Conservation (phyloP, 1,140 invertebrate species). For the Sycobia sp. region DNA sequence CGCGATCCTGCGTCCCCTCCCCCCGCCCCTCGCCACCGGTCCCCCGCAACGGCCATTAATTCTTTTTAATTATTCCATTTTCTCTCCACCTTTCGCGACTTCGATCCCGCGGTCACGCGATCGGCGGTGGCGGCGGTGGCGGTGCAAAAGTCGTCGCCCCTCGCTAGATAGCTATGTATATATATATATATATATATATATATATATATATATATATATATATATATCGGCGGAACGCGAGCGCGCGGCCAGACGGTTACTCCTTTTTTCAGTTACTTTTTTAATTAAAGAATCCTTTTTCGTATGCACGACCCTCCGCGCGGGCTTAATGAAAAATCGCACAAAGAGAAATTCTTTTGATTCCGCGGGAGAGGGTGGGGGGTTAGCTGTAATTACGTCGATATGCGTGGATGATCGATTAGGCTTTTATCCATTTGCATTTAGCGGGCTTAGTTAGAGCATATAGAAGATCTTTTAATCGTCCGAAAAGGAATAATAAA, state of each 20-base stretch:
- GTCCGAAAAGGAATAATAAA: too few species aligned
- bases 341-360: conserved; percentile 10
- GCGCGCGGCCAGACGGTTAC: background rate
- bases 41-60: conserved; percentile 29
- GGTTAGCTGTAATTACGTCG: too few species aligned
- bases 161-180: background rate
- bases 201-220: too few species aligned
- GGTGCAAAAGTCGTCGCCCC: background rate
- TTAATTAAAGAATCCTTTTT: conserved; percentile 31
- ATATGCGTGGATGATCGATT: too few species aligned
- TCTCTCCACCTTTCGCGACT: conserved; percentile 22
- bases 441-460: too few species aligned
- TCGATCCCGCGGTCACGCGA: conserved; percentile 31
- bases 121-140: background rate
- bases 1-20: too few species aligned
- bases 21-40: conserved; percentile 12
- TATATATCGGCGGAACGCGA: too few species aligned
- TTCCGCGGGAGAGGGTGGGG: too few species aligned
- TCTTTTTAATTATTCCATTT: conserved; percentile 35
- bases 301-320: background rate
- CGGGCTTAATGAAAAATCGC: conserved; percentile 23
- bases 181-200: too few species aligned
- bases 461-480: too few species aligned
- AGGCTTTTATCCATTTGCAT: too few species aligned
- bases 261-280: conserved; percentile 26